These are phyloP conservation scores for Hippopotamus amphibius DNA, from an alignment of 2,113 vertebrate genomes.

Conservation along the genomic window DNA sequence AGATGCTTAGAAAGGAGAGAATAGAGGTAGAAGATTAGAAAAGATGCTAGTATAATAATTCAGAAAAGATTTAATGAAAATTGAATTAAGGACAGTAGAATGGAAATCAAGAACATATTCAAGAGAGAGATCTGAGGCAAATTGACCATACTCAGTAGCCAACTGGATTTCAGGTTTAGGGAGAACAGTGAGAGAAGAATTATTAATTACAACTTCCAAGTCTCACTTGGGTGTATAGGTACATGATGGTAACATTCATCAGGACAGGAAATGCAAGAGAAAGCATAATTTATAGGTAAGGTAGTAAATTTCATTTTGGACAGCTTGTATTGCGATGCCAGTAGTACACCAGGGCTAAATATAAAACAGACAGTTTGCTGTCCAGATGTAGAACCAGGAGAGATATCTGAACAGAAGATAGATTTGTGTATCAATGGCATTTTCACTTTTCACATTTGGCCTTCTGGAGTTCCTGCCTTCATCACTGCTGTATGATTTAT, in stretches of 20 bases:
- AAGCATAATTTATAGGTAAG: background rate
- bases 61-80: slow-evolving; percentile 53
- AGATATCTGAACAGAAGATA: background rate
- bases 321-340: background rate
- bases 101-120: background rate
- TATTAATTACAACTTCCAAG: slow-evolving; percentile 10
- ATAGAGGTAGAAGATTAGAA: background rate
- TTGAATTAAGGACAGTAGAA: background rate
- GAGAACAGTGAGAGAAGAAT: background rate
- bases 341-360: slow-evolving; percentile 4
- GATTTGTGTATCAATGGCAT: background rate
- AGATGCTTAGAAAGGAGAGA: background rate
- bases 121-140: background rate
- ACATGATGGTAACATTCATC: background rate
- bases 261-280: background rate
- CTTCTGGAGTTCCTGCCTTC: background rate
- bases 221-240: background rate
- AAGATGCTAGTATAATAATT: background rate
- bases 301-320: slow-evolving; percentile 7
- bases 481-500: background rate
- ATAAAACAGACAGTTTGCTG: background rate
- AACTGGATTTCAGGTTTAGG: background rate
- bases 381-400: background rate
- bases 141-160: background rate
- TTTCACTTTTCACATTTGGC: background rate